A percentile compares a stretch with the other conserved stretches of the same genome.
Evolutionary conservation across 2,113 vertebrate genomes (phyloP).

Genomic region (Seriola aureovittata): DNA sequence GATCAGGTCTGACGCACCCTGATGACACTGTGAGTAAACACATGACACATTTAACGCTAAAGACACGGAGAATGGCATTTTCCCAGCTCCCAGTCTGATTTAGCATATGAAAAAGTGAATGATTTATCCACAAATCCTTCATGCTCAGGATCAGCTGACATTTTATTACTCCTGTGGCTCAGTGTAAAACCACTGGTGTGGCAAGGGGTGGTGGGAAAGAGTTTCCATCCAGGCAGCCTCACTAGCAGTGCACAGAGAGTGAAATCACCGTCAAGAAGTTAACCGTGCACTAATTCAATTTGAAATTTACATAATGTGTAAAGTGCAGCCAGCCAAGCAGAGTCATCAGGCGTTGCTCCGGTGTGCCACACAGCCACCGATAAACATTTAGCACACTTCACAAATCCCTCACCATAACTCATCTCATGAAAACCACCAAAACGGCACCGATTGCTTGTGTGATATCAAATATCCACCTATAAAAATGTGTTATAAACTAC

Average conservation of each 20-base stretch:
- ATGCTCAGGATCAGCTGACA: slow-evolving; percentile 53
- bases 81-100: neutral
- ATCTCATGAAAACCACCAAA: slow-evolving; percentile 80
- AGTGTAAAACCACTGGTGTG: slow-evolving; percentile 3
- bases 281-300: slow-evolving; percentile 23
- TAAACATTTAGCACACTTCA: slow-evolving; percentile 61
- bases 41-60: neutral
- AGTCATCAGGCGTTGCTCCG: slow-evolving; percentile 45
- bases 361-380: slow-evolving; percentile 67
- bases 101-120: neutral
- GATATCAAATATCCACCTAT: slow-evolving; percentile 89
- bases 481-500: slow-evolving; percentile 93
- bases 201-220: neutral
- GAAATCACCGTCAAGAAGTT: slow-evolving; percentile 25
- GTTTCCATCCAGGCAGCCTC: slow-evolving; percentile 9
- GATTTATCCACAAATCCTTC: slow-evolving; percentile 26
- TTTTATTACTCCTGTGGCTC: slow-evolving; percentile 50
- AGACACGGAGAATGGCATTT: neutral
- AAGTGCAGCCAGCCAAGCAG: slow-evolving; percentile 23
- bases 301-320: slow-evolving; percentile 20
- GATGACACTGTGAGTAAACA: slow-evolving; percentile 1
- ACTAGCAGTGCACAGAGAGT: slow-evolving; percentile 17
- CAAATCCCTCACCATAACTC: slow-evolving; percentile 71
- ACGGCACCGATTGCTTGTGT: slow-evolving; percentile 88
- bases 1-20: slow-evolving; percentile 5